Evolutionary conservation across 2,797 vertebrate species (phyloP).

Genomic region (Acomys russatus): DNA sequence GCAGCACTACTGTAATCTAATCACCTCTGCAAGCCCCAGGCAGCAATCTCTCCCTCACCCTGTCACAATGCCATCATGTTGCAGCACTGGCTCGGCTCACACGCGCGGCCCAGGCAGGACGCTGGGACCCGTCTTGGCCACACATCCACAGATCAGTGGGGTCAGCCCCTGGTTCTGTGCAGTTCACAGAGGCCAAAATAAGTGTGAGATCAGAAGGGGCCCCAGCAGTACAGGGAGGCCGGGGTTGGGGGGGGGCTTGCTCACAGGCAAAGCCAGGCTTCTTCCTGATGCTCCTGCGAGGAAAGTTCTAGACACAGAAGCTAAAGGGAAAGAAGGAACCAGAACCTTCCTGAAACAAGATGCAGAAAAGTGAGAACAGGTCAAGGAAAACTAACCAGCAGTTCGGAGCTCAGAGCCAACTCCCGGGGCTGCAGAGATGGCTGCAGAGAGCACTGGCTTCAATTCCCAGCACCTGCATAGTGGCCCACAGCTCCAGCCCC

Average conservation of each 20-base stretch:
- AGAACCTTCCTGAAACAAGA: background rate
- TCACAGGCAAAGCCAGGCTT: background rate
- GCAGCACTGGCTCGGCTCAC: conserved; percentile 76
- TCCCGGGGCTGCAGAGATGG: background rate
- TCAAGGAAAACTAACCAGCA: background rate
- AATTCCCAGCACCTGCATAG: background rate
- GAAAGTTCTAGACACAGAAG: background rate
- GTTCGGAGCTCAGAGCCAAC: background rate
- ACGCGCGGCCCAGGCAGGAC: conserved; percentile 31
- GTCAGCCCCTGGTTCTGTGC: conserved; percentile 56
- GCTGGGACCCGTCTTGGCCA: conserved; percentile 76
- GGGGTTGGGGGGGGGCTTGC: background rate
- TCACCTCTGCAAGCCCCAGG: conserved; percentile 66
- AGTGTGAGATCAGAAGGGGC: background rate
- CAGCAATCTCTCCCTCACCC: conserved; percentile 79
- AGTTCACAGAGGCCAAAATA: conserved; percentile 56
- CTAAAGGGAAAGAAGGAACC: background rate
- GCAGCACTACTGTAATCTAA: conserved; percentile 81
- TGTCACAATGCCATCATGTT: conserved; percentile 82
- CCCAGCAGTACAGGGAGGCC: background rate
- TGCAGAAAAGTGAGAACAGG: background rate
- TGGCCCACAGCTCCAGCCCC: background rate
- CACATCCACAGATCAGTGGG: conserved; percentile 81
- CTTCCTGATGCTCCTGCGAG: rapidly evolving
- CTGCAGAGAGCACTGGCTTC: background rate